Percentiles rank a stretch among this genome's conserved stretches.
Evolutionary conservation across 2,797 vertebrate genomes (phyloP).

Genomic region (Mus spretus): DNA sequence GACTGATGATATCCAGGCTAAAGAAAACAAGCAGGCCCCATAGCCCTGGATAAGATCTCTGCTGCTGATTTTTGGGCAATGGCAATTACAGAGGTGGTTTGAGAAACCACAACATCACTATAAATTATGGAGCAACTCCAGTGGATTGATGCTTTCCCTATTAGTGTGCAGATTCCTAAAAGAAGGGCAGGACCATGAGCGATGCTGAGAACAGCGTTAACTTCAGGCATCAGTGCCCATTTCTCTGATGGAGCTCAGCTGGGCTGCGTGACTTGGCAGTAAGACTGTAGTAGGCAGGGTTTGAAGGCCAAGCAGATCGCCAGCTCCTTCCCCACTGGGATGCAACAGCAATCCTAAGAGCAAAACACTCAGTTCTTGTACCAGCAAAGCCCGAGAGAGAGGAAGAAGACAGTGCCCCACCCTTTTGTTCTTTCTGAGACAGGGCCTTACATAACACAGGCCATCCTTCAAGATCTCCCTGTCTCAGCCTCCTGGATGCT

Average conservation of each 20-base stretch:
- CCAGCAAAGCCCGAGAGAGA: conserved; percentile 6
- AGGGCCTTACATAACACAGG: not conserved
- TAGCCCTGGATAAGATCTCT: conserved; percentile 26
- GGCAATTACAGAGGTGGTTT: not conserved
- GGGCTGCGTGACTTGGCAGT: not conserved
- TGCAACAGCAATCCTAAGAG: not conserved
- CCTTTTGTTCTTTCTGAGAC: not conserved
- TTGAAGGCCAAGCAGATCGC: not conserved
- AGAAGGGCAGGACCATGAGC: not conserved
- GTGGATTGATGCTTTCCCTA: conserved; percentile 15
- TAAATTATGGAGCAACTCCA: conserved; percentile 62
- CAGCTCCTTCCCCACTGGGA: conserved; percentile 43
- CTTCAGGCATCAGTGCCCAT: conserved; percentile 6
- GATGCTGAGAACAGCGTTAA: not conserved
- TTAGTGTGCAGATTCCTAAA: conserved; percentile 19
- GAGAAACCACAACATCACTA: conserved; percentile 17
- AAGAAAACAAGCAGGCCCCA: conserved; percentile 6
- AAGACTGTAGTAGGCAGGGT: conserved; percentile 39
- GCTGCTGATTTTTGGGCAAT: not conserved
- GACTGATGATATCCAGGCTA: conserved; percentile 64
- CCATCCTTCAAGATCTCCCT: not conserved
- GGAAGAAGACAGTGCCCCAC: not conserved
- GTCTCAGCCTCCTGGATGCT: not conserved
- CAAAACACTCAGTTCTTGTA: not conserved
- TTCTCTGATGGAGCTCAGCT: conserved; percentile 27